These are phyloP conservation scores for Tetanocera ferruginea DNA, from an alignment of 2,888 invertebrate genomes.

Conservation along the genomic window DNA sequence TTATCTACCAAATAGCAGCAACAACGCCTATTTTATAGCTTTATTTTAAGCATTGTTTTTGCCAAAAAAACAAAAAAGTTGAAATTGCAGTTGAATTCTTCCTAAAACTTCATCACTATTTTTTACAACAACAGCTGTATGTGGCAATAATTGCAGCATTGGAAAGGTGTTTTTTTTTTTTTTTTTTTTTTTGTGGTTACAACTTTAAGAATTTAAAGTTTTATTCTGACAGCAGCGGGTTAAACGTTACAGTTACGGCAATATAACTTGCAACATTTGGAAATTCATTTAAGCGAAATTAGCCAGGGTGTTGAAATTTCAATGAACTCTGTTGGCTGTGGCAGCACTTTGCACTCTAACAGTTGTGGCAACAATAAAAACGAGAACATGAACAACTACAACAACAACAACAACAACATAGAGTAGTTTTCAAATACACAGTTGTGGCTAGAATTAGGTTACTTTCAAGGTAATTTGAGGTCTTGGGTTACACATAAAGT, in stretches of 20 bases:
- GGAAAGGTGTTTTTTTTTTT: too few species aligned
- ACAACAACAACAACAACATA: neutral
- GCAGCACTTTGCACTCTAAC: neutral
- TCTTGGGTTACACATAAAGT: constrained; percentile 55
- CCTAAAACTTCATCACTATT: too few species aligned
- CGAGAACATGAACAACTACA: constrained; percentile 5
- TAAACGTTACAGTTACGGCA: constrained; percentile 5
- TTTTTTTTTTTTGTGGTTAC: too few species aligned
- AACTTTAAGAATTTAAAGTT: neutral
- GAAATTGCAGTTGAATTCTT: too few species aligned
- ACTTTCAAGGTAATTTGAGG: constrained; percentile 60
- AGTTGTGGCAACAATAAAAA: constrained; percentile 4
- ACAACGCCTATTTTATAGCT: too few species aligned
- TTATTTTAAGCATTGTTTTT: too few species aligned
- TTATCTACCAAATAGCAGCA: too few species aligned
- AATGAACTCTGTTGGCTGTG: neutral
- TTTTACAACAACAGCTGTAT: too few species aligned
- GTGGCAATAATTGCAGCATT: too few species aligned
- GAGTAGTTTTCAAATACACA: constrained; percentile 3
- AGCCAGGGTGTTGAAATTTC: neutral
- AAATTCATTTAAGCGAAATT: neutral
- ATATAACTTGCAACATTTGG: neutral
- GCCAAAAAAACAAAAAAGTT: too few species aligned
- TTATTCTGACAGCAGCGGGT: constrained; percentile 20
- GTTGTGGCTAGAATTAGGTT: constrained; percentile 57